Conservation (phyloP, 2,113 vertebrate genomes). For the Phalacrocorax brasilianus region DNA sequence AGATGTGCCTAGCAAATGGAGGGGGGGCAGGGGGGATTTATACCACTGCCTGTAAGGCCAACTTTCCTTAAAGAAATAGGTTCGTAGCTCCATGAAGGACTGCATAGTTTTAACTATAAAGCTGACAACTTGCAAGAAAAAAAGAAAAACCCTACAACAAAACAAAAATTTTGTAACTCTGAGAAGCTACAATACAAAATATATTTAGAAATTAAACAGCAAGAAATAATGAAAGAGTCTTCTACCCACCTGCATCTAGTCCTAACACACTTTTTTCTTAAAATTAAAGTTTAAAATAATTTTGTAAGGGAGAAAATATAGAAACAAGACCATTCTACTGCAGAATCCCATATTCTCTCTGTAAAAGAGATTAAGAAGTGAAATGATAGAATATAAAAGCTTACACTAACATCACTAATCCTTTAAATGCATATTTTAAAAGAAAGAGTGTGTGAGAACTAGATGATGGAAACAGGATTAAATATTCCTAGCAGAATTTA, state of each 20-base stretch:
- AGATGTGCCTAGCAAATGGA: neutral
- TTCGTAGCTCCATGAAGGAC: neutral
- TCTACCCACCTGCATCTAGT: neutral
- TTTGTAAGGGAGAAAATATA: neutral
- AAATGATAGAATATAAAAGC: neutral
- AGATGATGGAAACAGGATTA: neutral
- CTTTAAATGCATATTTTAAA: neutral
- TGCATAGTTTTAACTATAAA: neutral
- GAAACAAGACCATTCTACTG: neutral
- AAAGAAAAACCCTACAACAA: neutral
- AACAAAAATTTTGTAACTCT: neutral
- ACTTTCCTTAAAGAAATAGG: neutral
- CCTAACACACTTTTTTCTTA: neutral
- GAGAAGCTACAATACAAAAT: neutral
- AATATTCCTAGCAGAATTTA: neutral
- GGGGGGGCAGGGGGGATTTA: too few relatives aligned
- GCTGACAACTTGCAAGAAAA: neutral
- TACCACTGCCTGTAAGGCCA: neutral
- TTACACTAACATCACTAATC: neutral
- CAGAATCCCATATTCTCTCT: neutral
- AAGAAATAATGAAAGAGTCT: neutral
- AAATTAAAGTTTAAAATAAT: neutral
- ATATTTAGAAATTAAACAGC: neutral
- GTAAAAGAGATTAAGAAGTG: neutral
- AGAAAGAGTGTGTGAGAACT: neutral